Percentiles rank a stretch among this genome's conserved stretches.
Conservation (phyloP, 2,797 vertebrate species). For the Eutrigla gurnardus region DNA sequence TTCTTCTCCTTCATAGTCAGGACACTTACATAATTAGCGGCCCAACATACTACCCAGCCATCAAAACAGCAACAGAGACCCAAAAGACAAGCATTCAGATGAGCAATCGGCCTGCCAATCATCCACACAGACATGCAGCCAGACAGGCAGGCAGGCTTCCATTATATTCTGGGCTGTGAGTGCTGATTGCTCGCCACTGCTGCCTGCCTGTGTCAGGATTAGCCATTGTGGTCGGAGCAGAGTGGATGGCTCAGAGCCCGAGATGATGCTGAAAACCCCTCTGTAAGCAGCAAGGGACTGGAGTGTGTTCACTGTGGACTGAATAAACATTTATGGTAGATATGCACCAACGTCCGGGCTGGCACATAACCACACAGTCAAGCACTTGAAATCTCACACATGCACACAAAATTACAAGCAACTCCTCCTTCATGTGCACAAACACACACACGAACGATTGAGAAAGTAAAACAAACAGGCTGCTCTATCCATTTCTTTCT, state of each 20-base stretch:
- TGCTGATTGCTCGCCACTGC: slow-evolving; percentile 63
- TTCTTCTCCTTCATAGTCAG: slow-evolving; percentile 17
- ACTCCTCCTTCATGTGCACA: too few relatives aligned
- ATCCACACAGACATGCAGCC: slow-evolving; percentile 50
- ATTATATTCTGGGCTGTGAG: slow-evolving; percentile 62
- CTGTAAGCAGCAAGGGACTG: slow-evolving; percentile 58
- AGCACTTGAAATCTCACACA: slow-evolving; percentile 33
- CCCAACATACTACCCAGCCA: slow-evolving; percentile 27
- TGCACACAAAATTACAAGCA: slow-evolving; percentile 16
- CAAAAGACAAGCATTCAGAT: slow-evolving; percentile 52
- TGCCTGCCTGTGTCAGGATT: slow-evolving; percentile 70
- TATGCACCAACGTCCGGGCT: slow-evolving; percentile 31
- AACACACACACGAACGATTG: neutral
- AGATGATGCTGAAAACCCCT: slow-evolving; percentile 58
- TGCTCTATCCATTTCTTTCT: slow-evolving; percentile 12
- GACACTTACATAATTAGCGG: slow-evolving; percentile 29
- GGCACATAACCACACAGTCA: slow-evolving; percentile 29
- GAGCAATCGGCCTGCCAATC: slow-evolving; percentile 52
- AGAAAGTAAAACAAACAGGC: slow-evolving; percentile 37
- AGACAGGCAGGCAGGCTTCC: slow-evolving; percentile 60
- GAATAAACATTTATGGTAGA: slow-evolving; percentile 60
- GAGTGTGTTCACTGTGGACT: slow-evolving; percentile 55
- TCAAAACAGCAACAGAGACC: slow-evolving; percentile 48
- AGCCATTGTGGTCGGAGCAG: slow-evolving; percentile 64
- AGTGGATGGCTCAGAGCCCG: slow-evolving; percentile 62